A percentile compares a stretch with the other conserved stretches of the same genome.
Evolutionary conservation across 2,888 invertebrate genomes (phyloP).

Genomic region (Oasisia sp.): DNA sequence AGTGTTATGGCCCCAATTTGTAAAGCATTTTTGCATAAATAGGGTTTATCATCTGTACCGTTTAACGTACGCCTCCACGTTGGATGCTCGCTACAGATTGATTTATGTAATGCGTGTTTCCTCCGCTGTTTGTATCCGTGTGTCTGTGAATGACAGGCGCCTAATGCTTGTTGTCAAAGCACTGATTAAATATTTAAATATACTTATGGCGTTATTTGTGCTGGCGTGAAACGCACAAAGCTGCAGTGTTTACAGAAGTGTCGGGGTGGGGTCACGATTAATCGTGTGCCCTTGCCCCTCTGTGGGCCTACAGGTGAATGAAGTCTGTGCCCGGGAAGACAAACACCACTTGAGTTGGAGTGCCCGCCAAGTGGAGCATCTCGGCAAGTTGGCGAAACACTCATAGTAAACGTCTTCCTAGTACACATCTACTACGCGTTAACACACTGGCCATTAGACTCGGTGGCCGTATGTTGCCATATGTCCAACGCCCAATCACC

Average conservation of each 20-base stretch:
- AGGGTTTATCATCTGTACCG: background rate
- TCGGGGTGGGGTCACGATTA: background rate
- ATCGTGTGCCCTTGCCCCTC: background rate
- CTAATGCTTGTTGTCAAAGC: conserved; percentile 12
- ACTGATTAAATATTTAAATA: conserved; percentile 10
- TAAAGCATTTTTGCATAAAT: conserved; percentile 9
- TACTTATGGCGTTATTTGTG: background rate
- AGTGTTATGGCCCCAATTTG: background rate
- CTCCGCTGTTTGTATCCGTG: background rate
- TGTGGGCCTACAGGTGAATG: background rate
- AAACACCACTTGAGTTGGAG: background rate
- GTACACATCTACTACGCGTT: background rate
- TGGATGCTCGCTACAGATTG: background rate
- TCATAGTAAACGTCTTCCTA: background rate
- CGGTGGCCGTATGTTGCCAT: background rate
- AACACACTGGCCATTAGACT: background rate
- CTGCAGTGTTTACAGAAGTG: background rate
- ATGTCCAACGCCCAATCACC: background rate
- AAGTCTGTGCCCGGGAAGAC: background rate
- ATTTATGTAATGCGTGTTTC: background rate
- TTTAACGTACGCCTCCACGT: background rate
- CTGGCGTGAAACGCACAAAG: background rate
- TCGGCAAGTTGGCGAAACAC: background rate
- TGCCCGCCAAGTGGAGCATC: background rate
- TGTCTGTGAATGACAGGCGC: background rate